Evolutionary conservation across 2,888 invertebrate genomes (phyloP), one percentile per base, ranked within the genome.

Genomic region (Drosophila atroscutellata): DNA sequence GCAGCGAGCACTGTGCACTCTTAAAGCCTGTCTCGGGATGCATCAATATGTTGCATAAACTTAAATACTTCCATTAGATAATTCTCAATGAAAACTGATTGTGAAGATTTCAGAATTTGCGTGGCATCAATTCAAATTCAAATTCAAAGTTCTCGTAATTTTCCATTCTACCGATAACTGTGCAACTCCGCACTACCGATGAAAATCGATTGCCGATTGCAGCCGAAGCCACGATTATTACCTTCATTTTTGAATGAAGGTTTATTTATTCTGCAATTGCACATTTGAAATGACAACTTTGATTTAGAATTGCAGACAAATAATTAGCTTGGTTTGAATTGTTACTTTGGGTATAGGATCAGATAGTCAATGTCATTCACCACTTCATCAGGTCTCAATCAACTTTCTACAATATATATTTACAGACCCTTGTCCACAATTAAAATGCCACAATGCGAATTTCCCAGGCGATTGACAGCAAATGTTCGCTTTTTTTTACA

Each of bases 401-500:
- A 20, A 42, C 65, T 49, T 32, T 7, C 30, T 2, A 13, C 24
- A 42, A 18, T 36, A 36, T 24, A 26, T 30, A 26, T 47, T 34
- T 13, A 37, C 30, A 47, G 15, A n/a, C 3, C n/a, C 8, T 45
- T 42, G 37, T 62, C 18, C 47, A 73, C 59, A 56, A 69, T 73
- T 78, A 45, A 77, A 61, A 42, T 18, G 42, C 42, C 58, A 65
- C 55, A 42, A 65, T 73, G 74, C 58, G 30, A 76, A 63, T 72
- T 77, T 76, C 77, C 77, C 76, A 73, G 39, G 74, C 57, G 26
- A 55, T 42, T 51, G 49, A 24, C 20, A 45, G 58, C 60, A 75
- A 64, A 72, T 20, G 11, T 42, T 42, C 11, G 42, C 20, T 11
- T 13, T 32, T 49, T 54, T 56, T 49, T 49, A 34, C 60, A 52